Conservation (phyloP, 2,888 invertebrate genomes). For the Oscheius sp. region DNA sequence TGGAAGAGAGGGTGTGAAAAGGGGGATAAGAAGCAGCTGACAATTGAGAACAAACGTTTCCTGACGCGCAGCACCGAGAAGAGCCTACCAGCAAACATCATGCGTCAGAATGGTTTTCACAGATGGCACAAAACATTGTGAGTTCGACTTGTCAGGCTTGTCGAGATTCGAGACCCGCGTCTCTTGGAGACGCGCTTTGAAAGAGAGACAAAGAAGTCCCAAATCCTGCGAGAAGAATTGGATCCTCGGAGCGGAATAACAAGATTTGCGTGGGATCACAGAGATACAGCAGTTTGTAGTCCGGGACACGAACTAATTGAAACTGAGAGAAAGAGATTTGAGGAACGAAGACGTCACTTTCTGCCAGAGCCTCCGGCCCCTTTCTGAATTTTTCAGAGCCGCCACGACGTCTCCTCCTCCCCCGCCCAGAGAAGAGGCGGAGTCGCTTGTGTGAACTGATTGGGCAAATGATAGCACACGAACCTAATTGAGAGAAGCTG, state of each 20-base stretch:
- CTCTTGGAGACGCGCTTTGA: neutral
- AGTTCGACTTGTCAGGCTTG: too few species aligned
- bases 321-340: neutral
- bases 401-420: slow-evolving; percentile 21
- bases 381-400: slow-evolving; percentile 31
- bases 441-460: slow-evolving; percentile 1
- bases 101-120: neutral
- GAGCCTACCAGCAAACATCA: slow-evolving; percentile 28
- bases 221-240: neutral
- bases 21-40: slow-evolving; percentile 24
- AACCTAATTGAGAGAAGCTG: slow-evolving; percentile 3
- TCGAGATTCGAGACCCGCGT: too few species aligned
- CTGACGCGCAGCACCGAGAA: slow-evolving; percentile 19
- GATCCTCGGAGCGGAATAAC: neutral
- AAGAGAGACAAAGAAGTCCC: neutral
- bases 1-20: slow-evolving; percentile 2
- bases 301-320: neutral
- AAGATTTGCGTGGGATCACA: neutral
- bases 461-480: slow-evolving; percentile 21
- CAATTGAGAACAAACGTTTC: slow-evolving; percentile 24
- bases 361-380: neutral
- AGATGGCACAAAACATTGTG: too few species aligned
- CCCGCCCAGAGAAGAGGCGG: slow-evolving; percentile 18
- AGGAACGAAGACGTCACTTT: slow-evolving; percentile 1
- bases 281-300: neutral